Evolutionary conservation across 2,888 invertebrate species (phyloP).

Genomic region (Parelbella ahira): DNA sequence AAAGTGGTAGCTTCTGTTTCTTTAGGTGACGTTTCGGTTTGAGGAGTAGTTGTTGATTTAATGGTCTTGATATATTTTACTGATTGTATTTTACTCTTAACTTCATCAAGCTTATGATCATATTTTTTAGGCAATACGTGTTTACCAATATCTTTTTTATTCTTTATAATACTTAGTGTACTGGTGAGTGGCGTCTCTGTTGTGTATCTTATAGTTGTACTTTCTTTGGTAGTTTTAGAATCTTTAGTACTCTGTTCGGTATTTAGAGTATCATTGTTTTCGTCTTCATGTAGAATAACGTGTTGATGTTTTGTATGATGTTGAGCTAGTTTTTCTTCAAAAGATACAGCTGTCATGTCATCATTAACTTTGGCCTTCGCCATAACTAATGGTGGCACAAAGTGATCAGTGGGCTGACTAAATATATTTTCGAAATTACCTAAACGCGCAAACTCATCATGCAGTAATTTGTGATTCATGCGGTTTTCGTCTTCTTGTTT

Average conservation of each 20-base stretch:
- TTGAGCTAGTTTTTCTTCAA: constrained; percentile 73
- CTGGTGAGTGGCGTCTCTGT: constrained; percentile 34
- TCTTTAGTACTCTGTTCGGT: constrained; percentile 31
- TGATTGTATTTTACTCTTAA: constrained; percentile 43
- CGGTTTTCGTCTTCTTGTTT: constrained; percentile 62
- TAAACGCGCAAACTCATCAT: constrained; percentile 64
- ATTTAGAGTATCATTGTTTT: constrained; percentile 31
- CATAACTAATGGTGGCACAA: constrained; percentile 75
- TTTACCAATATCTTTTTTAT: constrained; percentile 50
- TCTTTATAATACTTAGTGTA: constrained; percentile 35
- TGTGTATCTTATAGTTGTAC: constrained; percentile 19
- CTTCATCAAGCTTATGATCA: constrained; percentile 48
- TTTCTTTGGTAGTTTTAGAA: constrained; percentile 28
- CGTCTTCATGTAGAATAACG: constrained; percentile 37
- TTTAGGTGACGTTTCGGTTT: constrained; percentile 4
- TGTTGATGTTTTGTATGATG: constrained; percentile 56
- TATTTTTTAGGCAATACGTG: constrained; percentile 59
- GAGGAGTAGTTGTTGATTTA: constrained; percentile 8
- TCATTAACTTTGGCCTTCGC: constrained; percentile 73
- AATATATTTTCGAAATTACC: constrained; percentile 72
- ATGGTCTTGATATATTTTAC: not conserved
- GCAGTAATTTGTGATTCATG: constrained; percentile 65
- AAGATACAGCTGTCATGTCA: constrained; percentile 72
- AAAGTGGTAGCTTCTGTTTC: constrained; percentile 19
- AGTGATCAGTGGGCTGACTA: constrained; percentile 73